These are phyloP conservation scores for Meloidogyne chitwoodi DNA, from an alignment of 1,140 invertebrate genomes.

Conservation along the genomic window DNA sequence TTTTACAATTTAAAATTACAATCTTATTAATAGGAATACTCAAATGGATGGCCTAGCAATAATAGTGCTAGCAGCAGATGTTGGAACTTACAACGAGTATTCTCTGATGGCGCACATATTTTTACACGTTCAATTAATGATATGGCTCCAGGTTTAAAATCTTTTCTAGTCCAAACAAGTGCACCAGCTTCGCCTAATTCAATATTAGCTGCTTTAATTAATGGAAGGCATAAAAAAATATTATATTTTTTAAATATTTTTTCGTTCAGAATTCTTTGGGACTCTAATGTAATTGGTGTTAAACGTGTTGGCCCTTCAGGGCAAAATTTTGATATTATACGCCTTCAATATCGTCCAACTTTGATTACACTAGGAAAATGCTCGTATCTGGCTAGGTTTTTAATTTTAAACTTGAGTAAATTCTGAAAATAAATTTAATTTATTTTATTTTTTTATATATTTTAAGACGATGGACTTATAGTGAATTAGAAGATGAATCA, in stretches of 20 bases:
- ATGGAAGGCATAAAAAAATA: not conserved
- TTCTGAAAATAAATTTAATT: not conserved
- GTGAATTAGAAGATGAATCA: not conserved
- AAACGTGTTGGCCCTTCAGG: conserved; percentile 4
- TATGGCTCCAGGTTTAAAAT: conserved; percentile 3
- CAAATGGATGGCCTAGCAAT: not conserved
- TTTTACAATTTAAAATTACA: too few species aligned
- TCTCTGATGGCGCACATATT: conserved; percentile 9
- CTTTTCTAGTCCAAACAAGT: conserved; percentile 2
- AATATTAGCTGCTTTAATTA: not conserved
- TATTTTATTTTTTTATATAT: not conserved
- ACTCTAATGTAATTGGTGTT: conserved; percentile 5
- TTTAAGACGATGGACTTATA: conserved; percentile 10
- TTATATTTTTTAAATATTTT: not conserved
- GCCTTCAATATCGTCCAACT: not conserved
- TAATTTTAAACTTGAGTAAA: not conserved
- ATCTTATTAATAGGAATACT: not conserved
- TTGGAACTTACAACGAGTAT: conserved; percentile 3
- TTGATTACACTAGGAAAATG: conserved; percentile 3
- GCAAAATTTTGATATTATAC: conserved; percentile 12
- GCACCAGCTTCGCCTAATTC: conserved; percentile 12
- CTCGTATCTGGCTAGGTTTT: not conserved
- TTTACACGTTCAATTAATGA: conserved; percentile 15
- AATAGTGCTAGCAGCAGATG: not conserved
- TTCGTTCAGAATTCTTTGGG: conserved; percentile 11